These are phyloP conservation scores for Barnardius zonarius DNA, from an alignment of 2,113 vertebrate species.

Conservation along the genomic window DNA sequence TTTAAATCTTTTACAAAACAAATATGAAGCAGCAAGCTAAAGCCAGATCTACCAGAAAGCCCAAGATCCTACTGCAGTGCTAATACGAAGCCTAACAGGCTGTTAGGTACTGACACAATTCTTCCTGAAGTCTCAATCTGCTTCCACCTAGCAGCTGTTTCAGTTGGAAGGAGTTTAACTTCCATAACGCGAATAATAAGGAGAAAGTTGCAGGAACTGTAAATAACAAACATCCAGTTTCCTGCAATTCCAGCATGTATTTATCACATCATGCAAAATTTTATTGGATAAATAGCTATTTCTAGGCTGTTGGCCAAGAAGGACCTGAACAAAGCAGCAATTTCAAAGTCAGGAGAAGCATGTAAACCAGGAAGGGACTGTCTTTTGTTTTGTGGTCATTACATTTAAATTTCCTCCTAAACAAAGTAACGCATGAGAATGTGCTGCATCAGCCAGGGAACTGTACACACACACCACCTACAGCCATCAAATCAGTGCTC, in stretches of 20 bases:
- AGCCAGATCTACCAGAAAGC: not conserved
- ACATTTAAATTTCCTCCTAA: constrained; percentile 15
- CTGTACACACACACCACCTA: not conserved
- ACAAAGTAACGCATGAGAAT: not conserved
- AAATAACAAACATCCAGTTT: constrained; percentile 11
- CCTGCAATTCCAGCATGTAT: not conserved
- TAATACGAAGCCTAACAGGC: not conserved
- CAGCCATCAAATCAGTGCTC: not conserved
- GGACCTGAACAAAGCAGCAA: constrained; percentile 12
- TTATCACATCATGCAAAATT: constrained; percentile 7
- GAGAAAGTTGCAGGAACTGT: constrained; percentile 28
- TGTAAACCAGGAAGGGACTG: not conserved
- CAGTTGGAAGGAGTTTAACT: not conserved
- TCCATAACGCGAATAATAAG: not conserved
- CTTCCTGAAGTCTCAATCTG: not conserved
- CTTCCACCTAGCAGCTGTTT: constrained; percentile 28
- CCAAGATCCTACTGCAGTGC: not conserved
- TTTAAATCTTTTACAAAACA: not conserved
- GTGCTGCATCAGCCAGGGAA: not conserved
- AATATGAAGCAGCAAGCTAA: not conserved
- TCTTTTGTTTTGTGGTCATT: constrained; percentile 20
- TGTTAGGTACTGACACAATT: not conserved
- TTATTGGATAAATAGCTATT: not conserved
- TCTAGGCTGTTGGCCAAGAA: constrained; percentile 19
- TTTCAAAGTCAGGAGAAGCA: constrained; percentile 18